Percentiles rank a stretch among this genome's conserved stretches.
phyloP scores from a whole-genome alignment of 2,113 vertebrate genomes.

The Catharus minimus region DNA sequence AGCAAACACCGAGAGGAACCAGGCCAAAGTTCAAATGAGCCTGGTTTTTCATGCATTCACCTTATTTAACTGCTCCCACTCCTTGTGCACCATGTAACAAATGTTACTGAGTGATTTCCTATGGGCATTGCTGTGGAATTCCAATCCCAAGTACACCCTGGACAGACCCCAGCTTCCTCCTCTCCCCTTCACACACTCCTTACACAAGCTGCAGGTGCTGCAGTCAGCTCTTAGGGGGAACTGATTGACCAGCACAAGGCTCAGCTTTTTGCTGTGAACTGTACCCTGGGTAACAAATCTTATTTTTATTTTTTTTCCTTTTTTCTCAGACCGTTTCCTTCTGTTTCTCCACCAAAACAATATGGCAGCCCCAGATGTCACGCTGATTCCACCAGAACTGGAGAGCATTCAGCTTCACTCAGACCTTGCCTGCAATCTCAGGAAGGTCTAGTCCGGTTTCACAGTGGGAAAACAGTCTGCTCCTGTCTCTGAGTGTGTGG shows the following conservation, averaged over 20 bases:
- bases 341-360: background rate
- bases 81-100: background rate
- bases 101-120: background rate
- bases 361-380: background rate
- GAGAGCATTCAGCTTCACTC: background rate
- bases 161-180: background rate
- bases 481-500: background rate
- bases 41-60: background rate
- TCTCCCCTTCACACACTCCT: background rate
- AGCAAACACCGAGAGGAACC: background rate
- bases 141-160: background rate
- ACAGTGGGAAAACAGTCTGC: background rate
- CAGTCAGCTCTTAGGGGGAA: background rate
- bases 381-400: background rate
- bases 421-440: background rate
- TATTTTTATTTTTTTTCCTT: background rate
- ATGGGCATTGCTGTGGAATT: background rate
- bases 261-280: background rate
- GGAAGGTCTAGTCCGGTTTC: background rate
- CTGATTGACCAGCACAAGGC: background rate
- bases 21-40: background rate
- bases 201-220: background rate
- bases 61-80: background rate
- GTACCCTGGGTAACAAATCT: background rate
- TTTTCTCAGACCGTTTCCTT: background rate